These are phyloP conservation scores for Phenganax marumi DNA, from an alignment of 92 coral and sea anemone species.

Conservation along the genomic window DNA sequence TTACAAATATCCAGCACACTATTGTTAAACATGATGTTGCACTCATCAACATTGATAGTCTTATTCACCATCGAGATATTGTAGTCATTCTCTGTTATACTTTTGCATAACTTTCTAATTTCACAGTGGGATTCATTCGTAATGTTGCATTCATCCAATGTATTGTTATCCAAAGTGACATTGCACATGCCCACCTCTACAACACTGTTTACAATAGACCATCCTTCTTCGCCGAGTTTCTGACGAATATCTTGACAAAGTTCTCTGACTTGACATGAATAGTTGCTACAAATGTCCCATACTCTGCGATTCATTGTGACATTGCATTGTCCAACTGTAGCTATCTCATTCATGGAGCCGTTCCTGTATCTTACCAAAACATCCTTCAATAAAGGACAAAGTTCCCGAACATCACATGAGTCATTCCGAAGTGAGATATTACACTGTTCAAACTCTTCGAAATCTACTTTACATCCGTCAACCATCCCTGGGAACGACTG, in stretches of 20 bases:
- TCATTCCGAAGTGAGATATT: background rate
- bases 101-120: slow-evolving; percentile 9
- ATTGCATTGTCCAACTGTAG: slow-evolving; percentile 11
- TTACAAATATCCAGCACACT: slow-evolving; percentile 11
- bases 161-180: slow-evolving; percentile 8
- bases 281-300: background rate
- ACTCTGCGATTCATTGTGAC: slow-evolving; percentile 4
- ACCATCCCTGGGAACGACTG: background rate
- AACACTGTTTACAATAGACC: background rate
- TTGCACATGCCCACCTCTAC: slow-evolving; percentile 7
- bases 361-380: no score
- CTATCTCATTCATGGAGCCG: no score
- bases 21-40: slow-evolving; percentile 5
- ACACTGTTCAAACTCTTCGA: background rate
- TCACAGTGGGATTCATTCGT: slow-evolving; percentile 14
- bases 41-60: slow-evolving; percentile 4
- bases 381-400: background rate
- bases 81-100: background rate
- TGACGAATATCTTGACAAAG: background rate
- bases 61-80: background rate
- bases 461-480: slow-evolving; percentile 6
- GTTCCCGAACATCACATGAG: background rate
- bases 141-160: slow-evolving; percentile 6
- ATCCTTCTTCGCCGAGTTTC: background rate
- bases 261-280: background rate